Percentiles rank a stretch among this genome's conserved stretches.
Conservation (phyloP, 2,113 vertebrate genomes). For the Pseudorectes ferrugineus region DNA sequence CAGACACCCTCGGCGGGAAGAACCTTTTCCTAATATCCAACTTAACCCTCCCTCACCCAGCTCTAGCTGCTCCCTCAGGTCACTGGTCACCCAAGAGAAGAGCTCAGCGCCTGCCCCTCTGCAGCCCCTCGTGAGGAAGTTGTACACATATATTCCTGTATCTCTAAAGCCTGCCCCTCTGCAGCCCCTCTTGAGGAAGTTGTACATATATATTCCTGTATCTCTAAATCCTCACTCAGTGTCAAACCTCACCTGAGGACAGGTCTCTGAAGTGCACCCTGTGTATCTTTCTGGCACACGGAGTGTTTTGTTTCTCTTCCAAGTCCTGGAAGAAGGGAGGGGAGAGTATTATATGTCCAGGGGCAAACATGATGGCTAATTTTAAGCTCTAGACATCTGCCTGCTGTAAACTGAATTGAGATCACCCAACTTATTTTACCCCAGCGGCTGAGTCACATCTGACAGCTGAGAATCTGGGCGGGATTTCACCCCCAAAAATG, state of each 20-base stretch:
- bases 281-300: rapidly evolving
- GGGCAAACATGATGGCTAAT: not conserved
- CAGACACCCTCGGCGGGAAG: not conserved
- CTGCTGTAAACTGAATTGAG: constrained; percentile 2
- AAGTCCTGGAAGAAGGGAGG: not conserved
- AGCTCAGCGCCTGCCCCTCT: not conserved
- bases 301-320: not conserved
- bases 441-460: constrained; percentile 25
- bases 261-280: rapidly evolving
- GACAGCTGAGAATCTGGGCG: constrained; percentile 49
- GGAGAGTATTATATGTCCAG: not conserved
- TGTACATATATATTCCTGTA: not conserved
- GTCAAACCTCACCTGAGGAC: not conserved
- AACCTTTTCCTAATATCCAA: not conserved
- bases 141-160: not conserved
- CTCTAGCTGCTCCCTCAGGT: not conserved
- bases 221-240: not conserved
- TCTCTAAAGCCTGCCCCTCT: not conserved
- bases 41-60: not conserved
- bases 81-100: not conserved
- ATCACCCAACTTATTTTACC: constrained; percentile 59
- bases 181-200: not conserved
- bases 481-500: not conserved
- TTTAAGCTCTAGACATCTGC: constrained; percentile 48
- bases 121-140: not conserved